A percentile compares a stretch with the other conserved stretches of the same genome.
These are phyloP conservation scores for Clepsis dumicolana DNA, from an alignment of 2,888 invertebrate species.

Conservation along the genomic window DNA sequence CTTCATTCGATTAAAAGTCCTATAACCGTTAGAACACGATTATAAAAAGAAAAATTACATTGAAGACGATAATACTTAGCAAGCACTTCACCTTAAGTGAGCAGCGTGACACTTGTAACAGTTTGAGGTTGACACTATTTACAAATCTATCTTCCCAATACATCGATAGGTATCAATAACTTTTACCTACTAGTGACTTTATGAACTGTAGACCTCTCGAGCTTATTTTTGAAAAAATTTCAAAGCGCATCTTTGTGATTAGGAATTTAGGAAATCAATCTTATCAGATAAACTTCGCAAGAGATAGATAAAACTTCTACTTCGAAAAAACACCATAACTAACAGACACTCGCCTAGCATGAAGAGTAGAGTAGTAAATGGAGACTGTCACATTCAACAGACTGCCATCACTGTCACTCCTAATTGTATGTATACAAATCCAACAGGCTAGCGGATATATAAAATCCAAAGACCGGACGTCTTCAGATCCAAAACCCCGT, in stretches of 20 bases:
- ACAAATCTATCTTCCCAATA: background rate
- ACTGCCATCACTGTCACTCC: background rate
- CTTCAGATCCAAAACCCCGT: slow-evolving; percentile 48
- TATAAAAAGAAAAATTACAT: background rate
- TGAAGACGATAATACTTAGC: background rate
- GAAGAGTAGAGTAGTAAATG: no score
- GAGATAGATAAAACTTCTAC: no score
- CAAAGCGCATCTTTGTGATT: no score
- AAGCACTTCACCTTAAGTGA: slow-evolving; percentile 1
- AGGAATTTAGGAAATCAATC: no score
- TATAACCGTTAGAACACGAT: background rate
- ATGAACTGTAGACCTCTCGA: no score
- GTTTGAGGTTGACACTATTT: background rate
- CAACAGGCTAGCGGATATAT: background rate
- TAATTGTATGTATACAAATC: background rate
- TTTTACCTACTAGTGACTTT: no score
- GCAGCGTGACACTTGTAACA: background rate
- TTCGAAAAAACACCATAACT: no score
- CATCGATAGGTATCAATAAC: background rate
- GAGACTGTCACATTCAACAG: background rate
- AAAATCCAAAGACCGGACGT: background rate
- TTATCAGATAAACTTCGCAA: no score
- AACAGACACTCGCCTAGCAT: no score
- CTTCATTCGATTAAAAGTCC: background rate
- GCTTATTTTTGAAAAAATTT: no score